phyloP scores from a whole-genome alignment of 2,113 vertebrate species.

The Phyllopteryx taeniolatus region DNA sequence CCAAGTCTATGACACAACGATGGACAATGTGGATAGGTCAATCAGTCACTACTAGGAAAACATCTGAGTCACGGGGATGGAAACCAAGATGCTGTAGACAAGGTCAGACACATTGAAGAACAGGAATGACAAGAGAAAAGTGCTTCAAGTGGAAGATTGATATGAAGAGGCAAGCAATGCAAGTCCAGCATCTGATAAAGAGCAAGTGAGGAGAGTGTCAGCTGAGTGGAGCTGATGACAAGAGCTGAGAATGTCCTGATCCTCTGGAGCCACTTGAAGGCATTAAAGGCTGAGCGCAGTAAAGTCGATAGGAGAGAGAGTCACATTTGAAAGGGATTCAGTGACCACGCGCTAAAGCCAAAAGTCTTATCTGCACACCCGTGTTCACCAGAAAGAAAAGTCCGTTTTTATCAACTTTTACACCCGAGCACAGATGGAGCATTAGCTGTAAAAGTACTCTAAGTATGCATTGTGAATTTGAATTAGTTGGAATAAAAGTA shows the following conservation, averaged over 20 bases:
- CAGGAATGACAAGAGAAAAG: background rate
- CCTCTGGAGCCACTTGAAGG: conserved; percentile 45
- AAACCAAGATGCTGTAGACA: background rate
- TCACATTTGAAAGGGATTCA: conserved; percentile 8
- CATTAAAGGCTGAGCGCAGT: conserved; percentile 39
- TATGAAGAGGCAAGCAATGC: background rate
- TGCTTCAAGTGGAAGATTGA: background rate
- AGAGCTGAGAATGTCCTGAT: conserved; percentile 36
- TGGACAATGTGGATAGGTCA: background rate
- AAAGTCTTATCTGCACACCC: background rate
- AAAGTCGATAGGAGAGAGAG: conserved; percentile 36
- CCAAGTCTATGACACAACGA: background rate
- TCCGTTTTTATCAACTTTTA: background rate
- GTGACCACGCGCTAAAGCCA: background rate
- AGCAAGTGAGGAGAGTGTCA: conserved; percentile 18
- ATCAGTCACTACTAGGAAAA: background rate
- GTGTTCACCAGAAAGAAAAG: background rate
- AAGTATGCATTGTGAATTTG: no score
- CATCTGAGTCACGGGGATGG: background rate
- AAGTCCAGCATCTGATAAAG: background rate
- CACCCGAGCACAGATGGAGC: background rate
- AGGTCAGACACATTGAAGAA: background rate
- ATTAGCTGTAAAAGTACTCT: no score
- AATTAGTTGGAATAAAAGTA: background rate
- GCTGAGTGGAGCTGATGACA: conserved; percentile 26